Evolutionary conservation across 2,888 invertebrate genomes (phyloP).

Genomic region (Argynnis bischoffii): DNA sequence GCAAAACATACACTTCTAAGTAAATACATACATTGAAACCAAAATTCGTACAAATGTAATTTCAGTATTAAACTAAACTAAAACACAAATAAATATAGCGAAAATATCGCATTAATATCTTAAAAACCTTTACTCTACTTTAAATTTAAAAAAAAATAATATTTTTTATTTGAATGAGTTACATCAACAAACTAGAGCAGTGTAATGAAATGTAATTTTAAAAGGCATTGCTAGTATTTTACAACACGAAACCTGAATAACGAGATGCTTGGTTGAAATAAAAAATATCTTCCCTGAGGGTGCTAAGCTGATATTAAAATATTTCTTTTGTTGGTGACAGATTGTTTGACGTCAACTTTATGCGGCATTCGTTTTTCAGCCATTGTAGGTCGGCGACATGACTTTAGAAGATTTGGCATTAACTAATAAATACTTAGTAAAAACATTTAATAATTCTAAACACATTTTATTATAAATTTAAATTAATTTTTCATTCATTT

Average conservation of each 20-base stretch:
- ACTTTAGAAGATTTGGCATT: background rate
- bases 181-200: conserved; percentile 18
- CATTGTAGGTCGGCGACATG: conserved; percentile 14
- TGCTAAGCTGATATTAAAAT: conserved; percentile 36
- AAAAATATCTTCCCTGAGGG: conserved; percentile 27
- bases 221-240: conserved; percentile 26
- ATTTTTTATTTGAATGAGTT: conserved; percentile 8
- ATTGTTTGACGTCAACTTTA: conserved; percentile 32
- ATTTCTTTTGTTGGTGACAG: conserved; percentile 37
- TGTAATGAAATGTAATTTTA: conserved; percentile 26
- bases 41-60: no score
- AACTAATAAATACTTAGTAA: no score
- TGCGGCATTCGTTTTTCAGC: conserved; percentile 28
- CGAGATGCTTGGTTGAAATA: conserved; percentile 26
- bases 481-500: no score
- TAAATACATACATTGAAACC: no score
- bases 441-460: no score
- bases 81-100: background rate
- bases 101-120: background rate
- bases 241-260: conserved; percentile 28
- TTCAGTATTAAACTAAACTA: no score
- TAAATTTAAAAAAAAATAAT: background rate
- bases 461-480: no score
- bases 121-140: background rate
- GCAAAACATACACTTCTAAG: no score